Conservation (phyloP, 30 jellyfish, hydroid and myxozoan genomes). For the Rhopilema esculentum region DNA sequence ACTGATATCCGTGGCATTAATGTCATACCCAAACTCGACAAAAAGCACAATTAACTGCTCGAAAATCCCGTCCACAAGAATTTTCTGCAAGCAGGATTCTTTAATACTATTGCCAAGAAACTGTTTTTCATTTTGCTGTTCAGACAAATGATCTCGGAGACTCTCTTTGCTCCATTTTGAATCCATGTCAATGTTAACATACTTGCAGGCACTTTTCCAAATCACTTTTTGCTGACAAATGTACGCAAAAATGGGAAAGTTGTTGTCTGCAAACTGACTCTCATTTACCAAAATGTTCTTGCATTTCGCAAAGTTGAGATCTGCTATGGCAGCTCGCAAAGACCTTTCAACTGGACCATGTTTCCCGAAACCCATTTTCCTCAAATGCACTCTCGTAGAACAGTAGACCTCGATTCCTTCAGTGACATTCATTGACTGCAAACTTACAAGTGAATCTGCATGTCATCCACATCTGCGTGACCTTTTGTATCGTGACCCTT, state of each 20-base stretch:
- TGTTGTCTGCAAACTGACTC: neutral
- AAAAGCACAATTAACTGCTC: slow-evolving; percentile 42
- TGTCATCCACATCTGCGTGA: too few relatives aligned
- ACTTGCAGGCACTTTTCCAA: slow-evolving; percentile 21
- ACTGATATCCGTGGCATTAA: slow-evolving; percentile 40
- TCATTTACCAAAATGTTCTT: neutral
- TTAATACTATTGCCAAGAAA: neutral
- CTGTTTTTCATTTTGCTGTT: neutral
- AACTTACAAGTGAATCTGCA: neutral
- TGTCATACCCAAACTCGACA: slow-evolving; percentile 31
- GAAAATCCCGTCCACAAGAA: slow-evolving; percentile 20
- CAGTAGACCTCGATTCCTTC: neutral
- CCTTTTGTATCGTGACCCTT: too few relatives aligned
- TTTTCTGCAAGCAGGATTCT: neutral
- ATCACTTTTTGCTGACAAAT: slow-evolving; percentile 43
- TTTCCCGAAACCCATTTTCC: neutral
- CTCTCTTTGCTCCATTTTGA: slow-evolving; percentile 24
- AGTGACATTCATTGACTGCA: neutral
- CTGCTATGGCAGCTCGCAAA: neutral
- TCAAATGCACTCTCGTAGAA: neutral
- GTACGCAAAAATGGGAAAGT: slow-evolving; percentile 5
- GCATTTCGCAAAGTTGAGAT: neutral
- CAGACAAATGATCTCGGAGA: neutral
- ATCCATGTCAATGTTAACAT: slow-evolving; percentile 7
- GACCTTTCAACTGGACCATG: neutral